Base-by-base conservation (phyloP, 2,797 vertebrate genomes). In the Micrastur ruficollis region DNA sequence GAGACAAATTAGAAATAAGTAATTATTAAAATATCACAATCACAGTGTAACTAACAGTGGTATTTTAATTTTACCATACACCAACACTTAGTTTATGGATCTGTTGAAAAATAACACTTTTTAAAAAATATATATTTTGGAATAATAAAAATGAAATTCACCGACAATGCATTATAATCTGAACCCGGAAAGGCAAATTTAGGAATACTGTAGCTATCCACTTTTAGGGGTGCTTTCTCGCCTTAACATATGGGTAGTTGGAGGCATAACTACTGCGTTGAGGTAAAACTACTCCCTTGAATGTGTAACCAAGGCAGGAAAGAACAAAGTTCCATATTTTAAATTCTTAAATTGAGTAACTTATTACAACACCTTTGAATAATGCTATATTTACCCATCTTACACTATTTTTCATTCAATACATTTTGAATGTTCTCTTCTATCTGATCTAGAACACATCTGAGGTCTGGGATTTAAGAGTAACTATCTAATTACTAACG, bases 121-220 rank as follows among this genome's bases (percentile, higher is more conserved):
- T 97, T 97, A 55, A 98, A 98, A 98, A 98, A 98, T 98, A 98
- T 97, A 98, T 97, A 98, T 97, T 97, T 97, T 97, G 89, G 96
- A 98, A 95, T 98, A 97, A 97, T 95, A 98, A 98, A 98, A 98
- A 98, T 94, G 92, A 97, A 98, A 96, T 94, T 97, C 97, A 98
- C 97, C 27, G 44, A 91, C 95, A 96, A 95, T 91, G 96, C 71
- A 47, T 87, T 93, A 89, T 95, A 83, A 61, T 97, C 81, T 97
- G 90, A 94, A 92, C 86, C 88, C 46, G 92, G 97, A 96, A 96
- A 97, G 97, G 96, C 97, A 92, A 93, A 73, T 56, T 71, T 90
- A 95, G 94, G 97, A 93, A 93, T 56, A 91, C 92, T 93, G 87
- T 76, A 70, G 84, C 89, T 90, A 87, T 91, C 70, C 89, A 96